A percentile compares a stretch with the other conserved stretches of the same genome.
phyloP scores from a whole-genome alignment of 2,797 vertebrate genomes.

The Chromobotia macracanthus region DNA sequence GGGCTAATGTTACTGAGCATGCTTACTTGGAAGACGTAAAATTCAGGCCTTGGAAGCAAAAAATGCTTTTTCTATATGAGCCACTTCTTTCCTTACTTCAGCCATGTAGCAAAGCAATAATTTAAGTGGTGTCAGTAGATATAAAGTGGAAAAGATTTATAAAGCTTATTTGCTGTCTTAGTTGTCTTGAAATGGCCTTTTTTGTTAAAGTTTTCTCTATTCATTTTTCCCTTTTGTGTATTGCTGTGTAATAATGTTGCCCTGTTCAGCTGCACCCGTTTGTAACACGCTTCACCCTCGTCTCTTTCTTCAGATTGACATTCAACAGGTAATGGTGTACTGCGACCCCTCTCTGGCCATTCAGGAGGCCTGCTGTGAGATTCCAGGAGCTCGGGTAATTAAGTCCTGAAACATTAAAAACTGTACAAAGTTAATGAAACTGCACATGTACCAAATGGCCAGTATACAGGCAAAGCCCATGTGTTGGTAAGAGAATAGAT shows the following conservation, averaged over 20 bases:
- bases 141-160: conserved; percentile 49
- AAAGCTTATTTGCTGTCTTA: neutral
- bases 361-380: conserved; percentile 92
- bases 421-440: conserved; percentile 1
- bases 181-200: neutral
- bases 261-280: neutral
- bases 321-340: conserved; percentile 91
- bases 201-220: neutral
- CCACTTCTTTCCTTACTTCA: conserved; percentile 62
- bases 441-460: neutral
- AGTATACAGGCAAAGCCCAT: neutral
- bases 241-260: neutral
- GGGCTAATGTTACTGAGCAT: conserved; percentile 44
- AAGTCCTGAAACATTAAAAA: neutral
- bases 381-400: conserved; percentile 86
- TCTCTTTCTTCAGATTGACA: conserved; percentile 80
- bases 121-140: conserved; percentile 62
- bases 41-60: conserved; percentile 43
- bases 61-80: conserved; percentile 51
- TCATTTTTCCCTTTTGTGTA: neutral
- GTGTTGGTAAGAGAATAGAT: conserved; percentile 20
- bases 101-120: conserved; percentile 64
- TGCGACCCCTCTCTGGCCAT: conserved; percentile 86
- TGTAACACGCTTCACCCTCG: conserved; percentile 2
- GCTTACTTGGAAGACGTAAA: conserved; percentile 61